Percentiles rank a stretch among this genome's conserved stretches.
phyloP scores from a whole-genome alignment of 2,113 vertebrate genomes.

The Nothocercus nigrocapillus region DNA sequence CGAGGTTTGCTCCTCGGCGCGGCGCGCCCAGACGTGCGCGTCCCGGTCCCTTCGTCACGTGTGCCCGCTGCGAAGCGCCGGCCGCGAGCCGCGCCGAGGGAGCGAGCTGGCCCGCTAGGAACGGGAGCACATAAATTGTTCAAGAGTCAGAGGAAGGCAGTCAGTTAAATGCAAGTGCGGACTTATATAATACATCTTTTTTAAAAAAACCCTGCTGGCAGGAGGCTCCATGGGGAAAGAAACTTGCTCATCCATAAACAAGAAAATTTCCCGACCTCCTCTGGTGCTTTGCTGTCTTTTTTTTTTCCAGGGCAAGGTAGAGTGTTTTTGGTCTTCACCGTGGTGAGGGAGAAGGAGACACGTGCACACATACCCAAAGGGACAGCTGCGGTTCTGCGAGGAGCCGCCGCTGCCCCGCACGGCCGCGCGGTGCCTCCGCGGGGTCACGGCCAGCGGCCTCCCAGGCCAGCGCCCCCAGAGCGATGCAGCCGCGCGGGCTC shows the following conservation, averaged over 20 bases:
- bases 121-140: conserved; percentile 41
- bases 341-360: background rate
- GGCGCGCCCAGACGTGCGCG: accelerated
- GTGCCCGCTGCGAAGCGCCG: background rate
- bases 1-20: no score
- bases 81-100: accelerated
- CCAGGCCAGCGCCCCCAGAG: no score
- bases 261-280: conserved; percentile 53
- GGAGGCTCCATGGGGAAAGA: conserved; percentile 55
- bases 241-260: conserved; percentile 69
- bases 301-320: conserved; percentile 45
- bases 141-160: conserved; percentile 38
- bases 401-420: no score
- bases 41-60: accelerated
- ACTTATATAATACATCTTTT: conserved; percentile 63
- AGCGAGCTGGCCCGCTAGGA: background rate
- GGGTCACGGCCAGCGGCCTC: no score
- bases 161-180: conserved; percentile 36
- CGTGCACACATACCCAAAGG: no score
- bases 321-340: background rate
- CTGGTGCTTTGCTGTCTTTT: background rate
- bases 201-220: conserved; percentile 60
- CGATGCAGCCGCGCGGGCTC: no score
- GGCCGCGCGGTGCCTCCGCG: no score
- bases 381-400: no score